A percentile compares a stretch with the other conserved stretches of the same genome.
Conservation (phyloP, 2,797 vertebrate genomes). For the Anableps anableps region DNA sequence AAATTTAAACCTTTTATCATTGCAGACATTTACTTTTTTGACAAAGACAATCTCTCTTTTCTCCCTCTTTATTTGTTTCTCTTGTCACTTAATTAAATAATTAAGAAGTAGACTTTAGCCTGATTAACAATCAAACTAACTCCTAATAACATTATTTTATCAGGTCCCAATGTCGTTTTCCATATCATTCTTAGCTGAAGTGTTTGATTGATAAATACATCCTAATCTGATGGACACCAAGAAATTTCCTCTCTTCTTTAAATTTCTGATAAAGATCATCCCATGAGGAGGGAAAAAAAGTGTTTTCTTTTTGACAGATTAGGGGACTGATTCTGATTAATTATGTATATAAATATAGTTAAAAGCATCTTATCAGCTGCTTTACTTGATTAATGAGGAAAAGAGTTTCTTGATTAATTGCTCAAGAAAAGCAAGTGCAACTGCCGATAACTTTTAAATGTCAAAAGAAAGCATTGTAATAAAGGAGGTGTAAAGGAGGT, state of each 20-base stretch:
- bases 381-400: not conserved
- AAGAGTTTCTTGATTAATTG: not conserved
- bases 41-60: not conserved
- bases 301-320: not conserved
- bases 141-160: not conserved
- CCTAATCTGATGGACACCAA: not conserved
- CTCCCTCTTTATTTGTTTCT: not conserved
- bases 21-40: not conserved
- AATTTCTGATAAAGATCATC: not conserved
- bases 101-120: not conserved
- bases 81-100: not conserved
- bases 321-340: not conserved
- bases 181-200: not conserved
- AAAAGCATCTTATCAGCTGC: not conserved
- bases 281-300: not conserved
- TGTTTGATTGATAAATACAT: not conserved
- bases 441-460: not conserved
- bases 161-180: not conserved
- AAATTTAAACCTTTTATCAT: not conserved
- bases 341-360: not conserved
- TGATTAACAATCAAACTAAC: not conserved
- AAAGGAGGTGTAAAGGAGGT: not conserved
- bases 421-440: not conserved
- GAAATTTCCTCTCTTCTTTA: not conserved
- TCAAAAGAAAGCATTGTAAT: not conserved